Base-by-base conservation (phyloP, 2,113 vertebrate genomes). In the Scatophagus argus region DNA sequence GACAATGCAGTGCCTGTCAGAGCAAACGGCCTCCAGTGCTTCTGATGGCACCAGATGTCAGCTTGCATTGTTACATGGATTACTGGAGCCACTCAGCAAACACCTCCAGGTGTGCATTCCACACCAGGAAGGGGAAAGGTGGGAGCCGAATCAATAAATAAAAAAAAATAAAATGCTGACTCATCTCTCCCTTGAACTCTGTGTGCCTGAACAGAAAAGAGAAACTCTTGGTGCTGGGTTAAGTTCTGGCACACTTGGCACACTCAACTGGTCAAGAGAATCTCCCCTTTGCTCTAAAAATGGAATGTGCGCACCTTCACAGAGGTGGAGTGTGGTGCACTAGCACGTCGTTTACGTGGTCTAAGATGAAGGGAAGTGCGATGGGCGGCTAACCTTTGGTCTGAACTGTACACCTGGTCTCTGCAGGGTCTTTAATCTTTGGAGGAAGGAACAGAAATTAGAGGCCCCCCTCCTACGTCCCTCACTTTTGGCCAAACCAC, bases 21-120 rank as follows among this genome's bases (percentile, higher is more conserved):
- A 73, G 67, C 73, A 83, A 83, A 84, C 72, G 39, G 69, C 89
- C 87, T 85, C 39, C 1, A 76, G 76, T 77, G 19, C 43, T 82
- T 75, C 27, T 65, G 84, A 91, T 63, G 71, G 88, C 83, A 85
- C 58, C 93, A 93, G 91, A 91, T 92, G 91, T 91, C 87, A 74
- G 86, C 52, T 60, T 84, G 80, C 86, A 91, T 92, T 92, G 89
- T 93, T 89, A 70, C 49, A 84, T 81, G 85, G 92, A 92, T 93
- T 94, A 93, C 88, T 83, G 27, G 47, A 91, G 83, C 74, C 85
- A 72, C 86, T 91, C 69, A 13, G 86, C 88, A 93, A 93, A 94
- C 91, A 93, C 92, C 89, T 92, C 87, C 93, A 94, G 94, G 94
- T 94, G 94, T 91, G 89, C 94, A 94, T 93, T 93, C 91, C 93